Evolutionary conservation across 2,797 vertebrate species (phyloP).

Genomic region (Holocentrus rufus): DNA sequence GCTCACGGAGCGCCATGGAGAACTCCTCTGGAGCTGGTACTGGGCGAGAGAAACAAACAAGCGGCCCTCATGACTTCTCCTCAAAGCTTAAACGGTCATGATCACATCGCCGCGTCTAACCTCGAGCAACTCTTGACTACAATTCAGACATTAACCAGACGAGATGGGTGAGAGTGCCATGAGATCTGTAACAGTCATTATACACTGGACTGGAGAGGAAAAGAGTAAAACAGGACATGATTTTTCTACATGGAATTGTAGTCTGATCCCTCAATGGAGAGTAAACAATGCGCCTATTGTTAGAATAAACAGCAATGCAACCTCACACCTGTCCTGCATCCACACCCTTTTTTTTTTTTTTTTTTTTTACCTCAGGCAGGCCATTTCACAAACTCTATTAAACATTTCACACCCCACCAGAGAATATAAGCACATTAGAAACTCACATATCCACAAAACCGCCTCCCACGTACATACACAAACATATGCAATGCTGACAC

Average conservation of each 20-base stretch:
- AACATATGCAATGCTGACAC: conserved; percentile 30
- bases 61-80: not conserved
- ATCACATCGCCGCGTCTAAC: not conserved
- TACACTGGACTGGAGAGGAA: not conserved
- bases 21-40: conserved; percentile 75
- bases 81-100: not conserved
- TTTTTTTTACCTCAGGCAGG: conserved; percentile 5
- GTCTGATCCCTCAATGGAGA: conserved; percentile 19
- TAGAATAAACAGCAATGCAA: conserved; percentile 51
- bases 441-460: not conserved
- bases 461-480: conserved; percentile 3
- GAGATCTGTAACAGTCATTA: not conserved
- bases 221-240: not conserved
- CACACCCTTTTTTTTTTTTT: too few species aligned
- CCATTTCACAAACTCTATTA: too few species aligned
- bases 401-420: too few species aligned
- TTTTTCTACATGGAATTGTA: not conserved
- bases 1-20: conserved; percentile 64
- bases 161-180: not conserved
- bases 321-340: conserved; percentile 56
- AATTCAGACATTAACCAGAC: not conserved
- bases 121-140: not conserved
- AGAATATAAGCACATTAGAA: too few species aligned
- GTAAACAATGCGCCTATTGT: conserved; percentile 56
- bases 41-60: conserved; percentile 44